phyloP scores from a whole-genome alignment of 2,113 vertebrate genomes.

The Plecotus auritus region DNA sequence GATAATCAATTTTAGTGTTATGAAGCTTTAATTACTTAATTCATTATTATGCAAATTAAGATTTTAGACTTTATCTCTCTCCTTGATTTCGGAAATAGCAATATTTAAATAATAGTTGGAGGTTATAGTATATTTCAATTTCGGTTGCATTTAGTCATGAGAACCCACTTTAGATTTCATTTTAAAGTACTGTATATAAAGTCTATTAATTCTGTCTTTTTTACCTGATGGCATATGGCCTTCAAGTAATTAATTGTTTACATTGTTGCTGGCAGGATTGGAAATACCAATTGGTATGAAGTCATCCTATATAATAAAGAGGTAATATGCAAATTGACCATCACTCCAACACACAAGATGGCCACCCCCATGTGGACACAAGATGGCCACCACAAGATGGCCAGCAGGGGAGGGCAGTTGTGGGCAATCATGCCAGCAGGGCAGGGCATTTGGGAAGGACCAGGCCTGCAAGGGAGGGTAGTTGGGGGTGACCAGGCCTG shows the following conservation, averaged over 20 bases:
- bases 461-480: no score
- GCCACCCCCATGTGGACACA: no score
- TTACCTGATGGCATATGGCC: background rate
- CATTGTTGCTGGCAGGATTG: background rate
- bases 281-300: background rate
- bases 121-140: background rate
- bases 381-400: no score
- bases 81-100: slow-evolving; percentile 1
- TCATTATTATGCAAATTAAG: background rate
- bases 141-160: background rate
- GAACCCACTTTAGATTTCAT: background rate
- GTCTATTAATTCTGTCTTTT: background rate
- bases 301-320: background rate
- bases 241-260: slow-evolving; percentile 9
- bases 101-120: background rate
- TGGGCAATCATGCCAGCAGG: no score
- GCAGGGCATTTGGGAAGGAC: no score
- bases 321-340: no score
- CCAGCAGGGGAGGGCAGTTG: no score
- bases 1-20: background rate
- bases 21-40: slow-evolving; percentile 17
- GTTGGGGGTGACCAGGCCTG: no score
- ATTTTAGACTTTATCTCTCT: background rate
- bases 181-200: background rate
- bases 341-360: no score